These are phyloP conservation scores for Antennarius striatus DNA, from an alignment of 2,113 vertebrate genomes.

Conservation along the genomic window DNA sequence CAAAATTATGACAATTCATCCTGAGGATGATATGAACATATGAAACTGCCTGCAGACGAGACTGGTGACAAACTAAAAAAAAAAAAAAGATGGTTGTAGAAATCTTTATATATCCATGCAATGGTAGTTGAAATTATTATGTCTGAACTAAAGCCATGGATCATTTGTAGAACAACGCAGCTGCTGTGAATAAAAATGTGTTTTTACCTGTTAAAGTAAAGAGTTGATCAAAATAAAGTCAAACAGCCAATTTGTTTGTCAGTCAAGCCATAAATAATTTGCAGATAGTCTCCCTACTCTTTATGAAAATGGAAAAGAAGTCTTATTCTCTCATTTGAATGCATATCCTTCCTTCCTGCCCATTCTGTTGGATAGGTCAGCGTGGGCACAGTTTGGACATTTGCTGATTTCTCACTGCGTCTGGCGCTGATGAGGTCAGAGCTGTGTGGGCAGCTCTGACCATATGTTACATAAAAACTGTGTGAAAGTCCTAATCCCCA, in stretches of 20 bases:
- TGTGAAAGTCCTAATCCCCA: constrained; percentile 65
- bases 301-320: background rate
- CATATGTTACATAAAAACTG: constrained; percentile 70
- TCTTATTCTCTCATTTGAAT: too few relatives aligned
- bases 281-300: background rate
- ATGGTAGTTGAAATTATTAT: background rate
- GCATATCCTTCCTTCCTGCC: constrained; percentile 6
- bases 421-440: constrained; percentile 52
- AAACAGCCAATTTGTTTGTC: background rate
- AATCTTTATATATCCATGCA: background rate
- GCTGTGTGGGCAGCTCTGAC: constrained; percentile 43
- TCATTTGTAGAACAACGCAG: background rate
- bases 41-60: too few relatives aligned
- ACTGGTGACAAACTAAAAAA: too few relatives aligned
- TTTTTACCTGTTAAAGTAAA: too few relatives aligned
- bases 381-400: constrained; percentile 26
- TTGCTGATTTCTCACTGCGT: constrained; percentile 43
- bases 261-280: background rate
- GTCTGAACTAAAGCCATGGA: background rate
- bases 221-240: too few relatives aligned
- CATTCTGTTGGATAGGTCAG: constrained; percentile 6
- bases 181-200: too few relatives aligned
- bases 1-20: too few relatives aligned
- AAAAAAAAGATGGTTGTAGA: too few relatives aligned
- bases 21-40: too few relatives aligned